Conservation (phyloP, 2,888 invertebrate genomes). For the Micoletzkya japonica region DNA sequence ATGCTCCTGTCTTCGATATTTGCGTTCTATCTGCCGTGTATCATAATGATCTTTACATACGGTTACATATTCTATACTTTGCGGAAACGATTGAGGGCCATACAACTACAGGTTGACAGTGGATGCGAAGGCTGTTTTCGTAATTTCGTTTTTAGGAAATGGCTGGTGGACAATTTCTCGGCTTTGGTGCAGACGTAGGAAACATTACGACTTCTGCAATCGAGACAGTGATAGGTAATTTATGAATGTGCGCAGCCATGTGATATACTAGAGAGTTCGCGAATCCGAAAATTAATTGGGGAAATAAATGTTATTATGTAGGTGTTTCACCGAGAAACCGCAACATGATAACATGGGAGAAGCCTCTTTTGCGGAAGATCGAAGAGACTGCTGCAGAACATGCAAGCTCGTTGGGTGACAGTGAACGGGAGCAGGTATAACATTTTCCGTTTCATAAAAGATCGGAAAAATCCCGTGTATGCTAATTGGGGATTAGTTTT, state of each 20-base stretch:
- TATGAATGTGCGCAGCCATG: background rate
- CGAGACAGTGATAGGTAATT: conserved; percentile 57
- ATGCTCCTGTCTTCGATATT: conserved; percentile 62
- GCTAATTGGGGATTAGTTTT: no score
- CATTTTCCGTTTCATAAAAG: no score
- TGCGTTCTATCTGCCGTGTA: conserved; percentile 68
- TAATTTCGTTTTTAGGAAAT: conserved; percentile 48
- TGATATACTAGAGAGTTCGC: background rate
- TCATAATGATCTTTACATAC: conserved; percentile 68
- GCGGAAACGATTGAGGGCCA: conserved; percentile 61
- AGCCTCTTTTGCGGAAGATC: conserved; percentile 60
- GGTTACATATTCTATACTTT: conserved; percentile 64
- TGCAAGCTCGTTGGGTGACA: conserved; percentile 59
- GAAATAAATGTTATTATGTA: conserved; percentile 15
- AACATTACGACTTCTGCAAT: conserved; percentile 63
- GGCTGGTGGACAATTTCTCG: conserved; percentile 62
- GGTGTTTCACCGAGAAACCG: conserved; percentile 60
- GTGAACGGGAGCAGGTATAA: conserved; percentile 60
- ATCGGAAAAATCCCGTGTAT: no score
- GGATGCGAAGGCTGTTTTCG: background rate
- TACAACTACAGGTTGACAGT: conserved; percentile 56
- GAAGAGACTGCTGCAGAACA: conserved; percentile 63
- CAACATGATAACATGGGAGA: conserved; percentile 63
- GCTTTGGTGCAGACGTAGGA: conserved; percentile 62
- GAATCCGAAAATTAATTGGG: background rate